Evolutionary conservation across 2,888 invertebrate genomes (phyloP), one percentile per base, ranked within the genome.

Genomic region (Dryadula phaetusa): DNA sequence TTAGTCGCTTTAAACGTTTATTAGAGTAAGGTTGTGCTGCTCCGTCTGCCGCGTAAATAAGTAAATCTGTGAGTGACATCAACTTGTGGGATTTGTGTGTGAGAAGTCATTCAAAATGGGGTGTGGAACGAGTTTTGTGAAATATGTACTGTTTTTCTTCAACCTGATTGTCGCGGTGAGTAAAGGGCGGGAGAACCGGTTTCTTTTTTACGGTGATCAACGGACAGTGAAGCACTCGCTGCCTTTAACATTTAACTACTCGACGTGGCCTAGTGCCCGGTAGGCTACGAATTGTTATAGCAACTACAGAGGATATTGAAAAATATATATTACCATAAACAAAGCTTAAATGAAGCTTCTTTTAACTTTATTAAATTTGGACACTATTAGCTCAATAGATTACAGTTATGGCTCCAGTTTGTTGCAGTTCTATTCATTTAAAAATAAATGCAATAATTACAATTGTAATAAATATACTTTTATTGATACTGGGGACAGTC

Each of bases 101-200:
- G 84, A 85, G 62, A 76, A 71, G 77, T 70, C 78, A 76, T 79
- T 83, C 84, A 93, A 89, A 82, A 95, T 95, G 95, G 94, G 94
- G 92, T 95, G 95, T 88, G 95, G 95, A 84, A 95, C 95, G 90
- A 94, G 95, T 87, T 94, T 95, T 90, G 94, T 96, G 85, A 97
- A 97, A 93, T 96, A 96, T 88, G 93, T 97, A 79, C 94, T 97
- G 79, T 97, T 97, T 86, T 93, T 96, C 87, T 96, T 96, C 92
- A 97, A 97, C 85, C 89, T 96, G 76, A 77, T 96, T 70, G 96
- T 96, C 81, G 95, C 95, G 94, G 96, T 96, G 89, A 96, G 96
- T 66, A 76, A 81, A 85, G 82, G 83, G 82, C 82, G 80, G 81
- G 80, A 80, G 77, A 90, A 91, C 90, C 90, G 90, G 91, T 91